Base-by-base conservation (phyloP, 2,888 invertebrate species). In the Pristionchus mayeri region DNA sequence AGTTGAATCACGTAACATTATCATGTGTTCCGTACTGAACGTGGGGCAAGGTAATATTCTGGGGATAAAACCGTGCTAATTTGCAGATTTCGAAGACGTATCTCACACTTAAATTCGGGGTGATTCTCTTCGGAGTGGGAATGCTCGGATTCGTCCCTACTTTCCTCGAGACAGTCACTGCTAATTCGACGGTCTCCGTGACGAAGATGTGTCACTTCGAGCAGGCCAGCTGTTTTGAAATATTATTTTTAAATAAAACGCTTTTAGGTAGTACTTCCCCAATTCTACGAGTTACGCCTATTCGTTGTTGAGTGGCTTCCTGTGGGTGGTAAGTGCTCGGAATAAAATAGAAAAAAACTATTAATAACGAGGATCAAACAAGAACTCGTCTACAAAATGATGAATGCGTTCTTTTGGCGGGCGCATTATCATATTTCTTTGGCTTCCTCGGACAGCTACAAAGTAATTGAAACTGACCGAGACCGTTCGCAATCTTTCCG, bases 121-220 rank as follows among this genome's bases (percentile, higher is more conserved):
- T 76, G 0, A 18, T 86, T 18, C 57, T 85, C 84, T 50, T 82
- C n/a, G 11, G 44, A 18, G 27, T 48, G 18, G 84, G 75, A 7
- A 34, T 30, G n/a, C 9, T 67, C 7, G 81, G 82, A 3, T 48
- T 85, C 27, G 48, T 86, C 48, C 86, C 86, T 2, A 63, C 84
- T 0, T 78, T 86, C 13, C 50, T 71, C 27, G 67, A 81, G 48
- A 57, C 86, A 11, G n/a, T 82, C 24, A 87, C 86, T 13, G 81
- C 84, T 71, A 89, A 88, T 84, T 30, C 82, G 2, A 84, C 88
- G 1, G 52, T 87, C 4, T 48, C 85, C 6, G 85, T 89, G 11
- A 79, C 84, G 30, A 81, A 86, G 24, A 86, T 88, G 9, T 89
- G 89, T 37, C 83, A 87, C n/a, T 87, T 88, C 34, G 87, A 88